Conservation (phyloP, 2,888 invertebrate genomes). For the Netelia inedita region DNA sequence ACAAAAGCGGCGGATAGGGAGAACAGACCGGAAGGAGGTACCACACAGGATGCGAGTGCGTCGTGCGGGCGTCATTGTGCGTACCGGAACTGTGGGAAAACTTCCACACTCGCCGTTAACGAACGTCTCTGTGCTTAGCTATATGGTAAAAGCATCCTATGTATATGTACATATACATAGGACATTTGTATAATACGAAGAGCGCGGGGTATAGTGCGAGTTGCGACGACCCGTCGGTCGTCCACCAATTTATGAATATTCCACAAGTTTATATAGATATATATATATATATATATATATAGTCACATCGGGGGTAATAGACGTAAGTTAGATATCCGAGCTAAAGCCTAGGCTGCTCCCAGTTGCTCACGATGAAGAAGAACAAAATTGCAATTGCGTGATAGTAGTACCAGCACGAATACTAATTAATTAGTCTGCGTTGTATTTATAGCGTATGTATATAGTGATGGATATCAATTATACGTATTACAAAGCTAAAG, state of each 20-base stretch:
- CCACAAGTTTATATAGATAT: conserved; percentile 1
- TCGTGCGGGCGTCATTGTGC: conserved; percentile 78
- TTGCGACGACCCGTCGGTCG: background rate
- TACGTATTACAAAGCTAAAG: conserved; percentile 40
- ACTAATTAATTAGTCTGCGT: conserved; percentile 77
- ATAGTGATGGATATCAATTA: conserved; percentile 13
- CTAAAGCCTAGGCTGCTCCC: background rate
- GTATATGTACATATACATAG: conserved; percentile 18
- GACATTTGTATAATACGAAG: background rate
- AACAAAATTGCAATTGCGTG: conserved; percentile 69
- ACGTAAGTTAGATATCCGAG: conserved; percentile 1
- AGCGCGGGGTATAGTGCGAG: background rate
- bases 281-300: background rate
- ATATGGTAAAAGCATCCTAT: conserved; percentile 47
- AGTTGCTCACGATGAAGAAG: conserved; percentile 49
- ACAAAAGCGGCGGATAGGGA: conserved; percentile 62
- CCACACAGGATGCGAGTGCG: conserved; percentile 78
- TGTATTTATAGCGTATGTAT: conserved; percentile 48
- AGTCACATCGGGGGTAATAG: background rate
- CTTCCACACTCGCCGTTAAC: conserved; percentile 75
- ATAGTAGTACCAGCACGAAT: conserved; percentile 56
- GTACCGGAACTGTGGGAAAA: conserved; percentile 82
- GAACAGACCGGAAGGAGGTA: conserved; percentile 78
- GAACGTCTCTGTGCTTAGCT: conserved; percentile 51
- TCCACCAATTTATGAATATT: conserved; percentile 63